Evolutionary conservation across 2,888 invertebrate species (phyloP).

Genomic region (Morpho achilles): DNA sequence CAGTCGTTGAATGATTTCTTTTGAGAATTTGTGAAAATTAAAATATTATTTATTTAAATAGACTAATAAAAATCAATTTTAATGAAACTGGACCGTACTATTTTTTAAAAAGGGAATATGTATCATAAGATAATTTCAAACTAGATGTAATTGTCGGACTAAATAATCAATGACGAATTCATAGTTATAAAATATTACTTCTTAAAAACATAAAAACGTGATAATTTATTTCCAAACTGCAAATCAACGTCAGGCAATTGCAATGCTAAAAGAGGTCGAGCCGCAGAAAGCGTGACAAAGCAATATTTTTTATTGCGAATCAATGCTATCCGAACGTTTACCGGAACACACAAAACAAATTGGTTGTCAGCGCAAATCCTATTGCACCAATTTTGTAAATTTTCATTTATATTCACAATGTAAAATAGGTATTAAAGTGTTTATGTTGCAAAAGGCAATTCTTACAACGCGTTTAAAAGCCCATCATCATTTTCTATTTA

Average conservation of each 20-base stretch:
- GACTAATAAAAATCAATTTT: too few relatives aligned
- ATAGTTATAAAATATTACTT: not conserved
- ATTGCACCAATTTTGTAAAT: conserved; percentile 15
- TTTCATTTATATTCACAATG: conserved; percentile 1
- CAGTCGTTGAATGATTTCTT: too few relatives aligned
- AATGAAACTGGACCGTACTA: too few relatives aligned
- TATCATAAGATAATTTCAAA: too few relatives aligned
- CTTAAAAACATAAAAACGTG: conserved; percentile 4
- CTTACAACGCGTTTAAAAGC: too few relatives aligned
- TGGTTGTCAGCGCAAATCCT: conserved; percentile 37
- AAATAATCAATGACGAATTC: not conserved
- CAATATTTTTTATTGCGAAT: conserved; percentile 66
- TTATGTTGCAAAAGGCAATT: too few relatives aligned
- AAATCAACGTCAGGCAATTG: conserved; percentile 16
- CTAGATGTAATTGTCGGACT: too few relatives aligned
- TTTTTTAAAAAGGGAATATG: too few relatives aligned
- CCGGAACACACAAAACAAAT: conserved; percentile 57
- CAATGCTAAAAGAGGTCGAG: conserved; percentile 42
- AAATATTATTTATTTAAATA: too few relatives aligned
- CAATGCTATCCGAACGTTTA: conserved; percentile 57
- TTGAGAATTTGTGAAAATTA: too few relatives aligned
- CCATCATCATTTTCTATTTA: not conserved
- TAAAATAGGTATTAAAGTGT: not conserved
- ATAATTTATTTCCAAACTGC: conserved; percentile 10
- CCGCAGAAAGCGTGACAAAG: conserved; percentile 58